Percentiles rank a stretch among this genome's conserved stretches.
Conservation (phyloP, 1,140 invertebrate genomes). For the Whitmania pigra region DNA sequence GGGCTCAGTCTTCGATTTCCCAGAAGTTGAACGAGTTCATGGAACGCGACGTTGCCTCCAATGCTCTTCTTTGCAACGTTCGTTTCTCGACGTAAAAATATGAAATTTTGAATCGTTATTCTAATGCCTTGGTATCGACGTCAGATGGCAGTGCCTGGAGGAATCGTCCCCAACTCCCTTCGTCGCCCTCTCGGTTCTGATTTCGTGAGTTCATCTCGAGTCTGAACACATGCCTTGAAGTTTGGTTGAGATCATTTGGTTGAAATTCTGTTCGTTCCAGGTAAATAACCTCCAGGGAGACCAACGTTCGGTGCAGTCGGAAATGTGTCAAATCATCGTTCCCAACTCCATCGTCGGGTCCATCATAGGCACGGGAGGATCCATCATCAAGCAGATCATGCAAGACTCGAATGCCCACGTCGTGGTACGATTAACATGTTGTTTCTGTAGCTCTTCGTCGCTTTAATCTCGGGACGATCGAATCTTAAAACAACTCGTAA, state of each 20-base stretch:
- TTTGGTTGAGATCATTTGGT: too few relatives aligned
- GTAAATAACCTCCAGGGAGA: too few relatives aligned
- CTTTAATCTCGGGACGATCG: background rate
- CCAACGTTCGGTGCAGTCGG: constrained; percentile 11
- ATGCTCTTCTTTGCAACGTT: background rate
- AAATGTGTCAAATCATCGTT: constrained; percentile 59
- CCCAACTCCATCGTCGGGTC: constrained; percentile 92
- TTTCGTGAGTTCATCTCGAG: too few relatives aligned
- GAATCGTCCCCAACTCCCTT: too few relatives aligned
- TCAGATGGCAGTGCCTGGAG: too few relatives aligned
- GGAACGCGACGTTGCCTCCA: constrained; percentile 65
- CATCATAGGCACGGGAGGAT: constrained; percentile 90
- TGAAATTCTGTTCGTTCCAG: too few relatives aligned
- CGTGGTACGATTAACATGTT: constrained; percentile 22
- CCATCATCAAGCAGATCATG: constrained; percentile 90
- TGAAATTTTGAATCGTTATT: too few relatives aligned
- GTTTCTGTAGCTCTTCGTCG: background rate
- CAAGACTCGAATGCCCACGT: constrained; percentile 85
- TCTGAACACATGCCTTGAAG: too few relatives aligned
- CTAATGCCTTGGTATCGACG: too few relatives aligned
- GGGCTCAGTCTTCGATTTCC: constrained; percentile 82
- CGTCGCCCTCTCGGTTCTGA: too few relatives aligned
- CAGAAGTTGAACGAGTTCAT: constrained; percentile 86
- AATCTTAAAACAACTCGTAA: too few relatives aligned
- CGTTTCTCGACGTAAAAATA: too few relatives aligned